Evolutionary conservation across 2,113 vertebrate species (phyloP).

Genomic region (Bujurquina vittata): DNA sequence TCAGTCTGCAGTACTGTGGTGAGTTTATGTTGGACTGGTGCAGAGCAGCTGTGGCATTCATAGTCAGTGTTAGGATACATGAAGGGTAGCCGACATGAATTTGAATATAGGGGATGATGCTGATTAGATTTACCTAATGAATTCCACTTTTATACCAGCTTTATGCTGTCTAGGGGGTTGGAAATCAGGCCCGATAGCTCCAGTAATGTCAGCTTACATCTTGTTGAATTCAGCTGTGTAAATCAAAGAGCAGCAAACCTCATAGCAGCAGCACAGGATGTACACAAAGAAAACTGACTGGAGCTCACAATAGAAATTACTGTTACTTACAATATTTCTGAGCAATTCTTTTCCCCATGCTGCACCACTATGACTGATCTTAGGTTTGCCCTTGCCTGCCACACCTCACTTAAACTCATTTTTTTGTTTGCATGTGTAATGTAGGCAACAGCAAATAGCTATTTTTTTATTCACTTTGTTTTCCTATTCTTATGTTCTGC

Average conservation of each 20-base stretch:
- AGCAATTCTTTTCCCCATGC: not conserved
- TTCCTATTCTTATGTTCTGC: not conserved
- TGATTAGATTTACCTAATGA: not conserved
- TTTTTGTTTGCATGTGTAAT: not conserved
- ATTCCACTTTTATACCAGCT: not conserved
- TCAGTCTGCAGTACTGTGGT: too few relatives aligned
- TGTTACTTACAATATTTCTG: not conserved
- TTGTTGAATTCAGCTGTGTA: not conserved
- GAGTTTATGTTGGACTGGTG: not conserved
- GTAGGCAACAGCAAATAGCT: not conserved
- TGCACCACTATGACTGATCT: not conserved
- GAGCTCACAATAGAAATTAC: not conserved
- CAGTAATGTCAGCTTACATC: too few relatives aligned
- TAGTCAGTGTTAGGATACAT: not conserved
- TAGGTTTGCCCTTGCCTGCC: not conserved
- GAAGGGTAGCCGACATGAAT: not conserved
- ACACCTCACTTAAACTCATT: not conserved
- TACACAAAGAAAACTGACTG: not conserved
- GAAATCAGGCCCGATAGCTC: too few relatives aligned
- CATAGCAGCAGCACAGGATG: too few relatives aligned
- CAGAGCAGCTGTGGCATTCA: not conserved
- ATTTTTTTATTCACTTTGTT: not conserved
- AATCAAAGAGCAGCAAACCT: not conserved
- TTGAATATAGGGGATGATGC: not conserved
- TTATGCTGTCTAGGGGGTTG: not conserved